Conservation (phyloP, 1,140 invertebrate genomes). For the Drosophila seguyi region DNA sequence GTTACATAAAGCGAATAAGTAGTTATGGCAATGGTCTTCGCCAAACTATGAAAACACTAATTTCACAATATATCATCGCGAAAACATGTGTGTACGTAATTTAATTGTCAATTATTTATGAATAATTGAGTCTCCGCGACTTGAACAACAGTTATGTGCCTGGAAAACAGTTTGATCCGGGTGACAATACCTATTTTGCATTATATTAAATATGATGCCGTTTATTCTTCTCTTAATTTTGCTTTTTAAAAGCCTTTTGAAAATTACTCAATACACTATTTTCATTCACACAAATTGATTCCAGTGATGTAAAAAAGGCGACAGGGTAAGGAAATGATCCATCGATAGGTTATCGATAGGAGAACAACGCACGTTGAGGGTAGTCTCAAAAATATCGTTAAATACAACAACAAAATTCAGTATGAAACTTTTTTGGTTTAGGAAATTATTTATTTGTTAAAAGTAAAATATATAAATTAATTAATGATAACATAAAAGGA, state of each 20-base stretch:
- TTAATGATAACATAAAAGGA: too few species aligned
- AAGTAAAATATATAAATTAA: too few species aligned
- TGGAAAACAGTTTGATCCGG: background rate
- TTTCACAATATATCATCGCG: conserved; percentile 34
- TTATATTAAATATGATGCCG: conserved; percentile 28
- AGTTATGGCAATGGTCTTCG: conserved; percentile 12
- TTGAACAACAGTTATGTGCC: background rate
- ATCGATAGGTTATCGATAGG: background rate
- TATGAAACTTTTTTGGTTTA: too few species aligned
- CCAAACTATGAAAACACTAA: conserved; percentile 13
- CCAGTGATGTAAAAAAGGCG: conserved; percentile 1
- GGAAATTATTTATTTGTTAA: too few species aligned
- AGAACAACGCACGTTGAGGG: too few species aligned
- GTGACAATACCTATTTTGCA: conserved; percentile 31
- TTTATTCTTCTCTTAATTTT: conserved; percentile 14
- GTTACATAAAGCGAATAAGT: conserved; percentile 28
- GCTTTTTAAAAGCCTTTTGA: conserved; percentile 22
- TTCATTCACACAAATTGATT: conserved; percentile 40
- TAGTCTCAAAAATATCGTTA: too few species aligned
- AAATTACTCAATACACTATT: conserved; percentile 40
- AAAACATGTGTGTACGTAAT: conserved; percentile 42
- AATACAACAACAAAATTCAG: too few species aligned
- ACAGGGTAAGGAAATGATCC: background rate
- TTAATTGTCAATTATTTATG: conserved; percentile 35
- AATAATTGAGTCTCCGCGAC: conserved; percentile 1